Percentiles rank a stretch among this genome's conserved stretches.
Conservation (phyloP, 2,888 invertebrate species). For the Vannuccia rotundouncinata region DNA sequence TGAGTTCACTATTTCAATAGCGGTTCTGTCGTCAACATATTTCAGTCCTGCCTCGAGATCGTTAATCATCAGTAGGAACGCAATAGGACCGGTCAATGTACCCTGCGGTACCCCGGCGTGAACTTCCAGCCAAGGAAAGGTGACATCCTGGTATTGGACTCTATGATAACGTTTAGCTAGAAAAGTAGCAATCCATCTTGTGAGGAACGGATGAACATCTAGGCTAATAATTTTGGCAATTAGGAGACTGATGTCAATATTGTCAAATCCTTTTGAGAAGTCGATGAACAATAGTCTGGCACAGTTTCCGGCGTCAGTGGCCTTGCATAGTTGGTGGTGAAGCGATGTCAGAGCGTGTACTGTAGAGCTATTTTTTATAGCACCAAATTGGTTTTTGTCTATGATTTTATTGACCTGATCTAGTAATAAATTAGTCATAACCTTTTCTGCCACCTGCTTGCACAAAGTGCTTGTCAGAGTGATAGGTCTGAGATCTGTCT, state of each 20-base stretch:
- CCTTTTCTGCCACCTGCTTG: not conserved
- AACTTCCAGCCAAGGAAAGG: slow-evolving; percentile 17
- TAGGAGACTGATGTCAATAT: slow-evolving; percentile 26
- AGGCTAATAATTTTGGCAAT: slow-evolving; percentile 26
- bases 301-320: slow-evolving; percentile 26
- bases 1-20: slow-evolving; percentile 23
- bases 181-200: slow-evolving; percentile 26
- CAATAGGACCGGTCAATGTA: slow-evolving; percentile 18
- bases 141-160: slow-evolving; percentile 15
- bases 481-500: not conserved
- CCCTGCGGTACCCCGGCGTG: slow-evolving; percentile 26
- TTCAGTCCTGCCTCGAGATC: slow-evolving; percentile 2
- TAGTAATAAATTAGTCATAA: not conserved
- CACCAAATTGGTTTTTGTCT: slow-evolving; percentile 5
- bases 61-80: slow-evolving; percentile 20
- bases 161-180: slow-evolving; percentile 26
- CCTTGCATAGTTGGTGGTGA: slow-evolving; percentile 24
- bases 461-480: not conserved
- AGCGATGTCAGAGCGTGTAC: slow-evolving; percentile 23
- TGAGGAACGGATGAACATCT: slow-evolving; percentile 24
- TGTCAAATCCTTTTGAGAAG: slow-evolving; percentile 26
- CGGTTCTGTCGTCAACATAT: slow-evolving; percentile 23
- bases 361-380: slow-evolving; percentile 26
- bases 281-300: slow-evolving; percentile 26
- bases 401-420: not conserved